These are phyloP conservation scores for Bombus ignitus DNA, from an alignment of 1,140 invertebrate genomes.

Conservation along the genomic window DNA sequence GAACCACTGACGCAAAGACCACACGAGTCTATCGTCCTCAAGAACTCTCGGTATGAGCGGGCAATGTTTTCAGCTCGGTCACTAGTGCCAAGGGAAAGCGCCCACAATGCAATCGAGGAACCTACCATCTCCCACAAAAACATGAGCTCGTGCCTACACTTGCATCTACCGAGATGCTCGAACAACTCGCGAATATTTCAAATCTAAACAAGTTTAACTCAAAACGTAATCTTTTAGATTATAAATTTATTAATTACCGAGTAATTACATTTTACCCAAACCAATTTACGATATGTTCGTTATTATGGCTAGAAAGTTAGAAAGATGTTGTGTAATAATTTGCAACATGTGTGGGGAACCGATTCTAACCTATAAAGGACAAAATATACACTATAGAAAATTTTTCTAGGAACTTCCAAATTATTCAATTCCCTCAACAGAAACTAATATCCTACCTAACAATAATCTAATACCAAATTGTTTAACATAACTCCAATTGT, in stretches of 20 bases:
- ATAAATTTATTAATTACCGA: neutral
- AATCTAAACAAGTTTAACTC: neutral
- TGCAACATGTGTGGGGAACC: no score
- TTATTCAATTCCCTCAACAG: no score
- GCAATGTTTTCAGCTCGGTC: conserved; percentile 63
- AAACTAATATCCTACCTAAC: no score
- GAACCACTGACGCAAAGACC: conserved; percentile 29
- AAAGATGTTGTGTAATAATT: no score
- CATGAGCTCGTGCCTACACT: conserved; percentile 43
- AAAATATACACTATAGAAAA: no score
- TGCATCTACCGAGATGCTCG: conserved; percentile 24
- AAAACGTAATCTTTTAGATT: no score
- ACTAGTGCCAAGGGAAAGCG: conserved; percentile 68
- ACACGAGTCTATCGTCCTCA: conserved; percentile 35
- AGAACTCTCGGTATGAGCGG: conserved; percentile 46
- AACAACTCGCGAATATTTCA: neutral
- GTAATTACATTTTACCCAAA: neutral
- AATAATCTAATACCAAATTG: no score
- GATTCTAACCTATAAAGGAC: no score
- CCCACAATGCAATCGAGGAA: conserved; percentile 54
- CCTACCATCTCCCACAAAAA: conserved; percentile 60
- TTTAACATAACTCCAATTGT: no score
- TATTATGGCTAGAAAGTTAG: no score
- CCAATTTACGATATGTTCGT: no score
- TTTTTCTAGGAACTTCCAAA: no score